Conservation (phyloP, 2,113 vertebrate species). For the Calypte anna region DNA sequence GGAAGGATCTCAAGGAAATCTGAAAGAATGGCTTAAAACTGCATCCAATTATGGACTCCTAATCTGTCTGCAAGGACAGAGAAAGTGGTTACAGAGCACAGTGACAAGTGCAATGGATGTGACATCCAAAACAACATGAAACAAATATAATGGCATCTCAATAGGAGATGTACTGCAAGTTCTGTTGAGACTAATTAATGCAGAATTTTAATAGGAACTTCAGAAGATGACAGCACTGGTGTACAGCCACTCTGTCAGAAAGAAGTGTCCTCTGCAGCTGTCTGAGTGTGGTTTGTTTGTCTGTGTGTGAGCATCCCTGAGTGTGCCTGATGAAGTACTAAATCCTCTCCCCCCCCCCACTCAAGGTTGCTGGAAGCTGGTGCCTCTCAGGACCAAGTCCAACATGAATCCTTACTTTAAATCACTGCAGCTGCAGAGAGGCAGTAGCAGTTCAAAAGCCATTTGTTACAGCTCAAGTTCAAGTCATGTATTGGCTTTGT, state of each 20-base stretch:
- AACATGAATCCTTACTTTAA: neutral
- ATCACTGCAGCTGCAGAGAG: neutral
- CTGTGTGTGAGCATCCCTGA: neutral
- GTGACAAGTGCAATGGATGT: neutral
- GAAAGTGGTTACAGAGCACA: neutral
- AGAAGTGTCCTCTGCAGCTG: fast-evolving
- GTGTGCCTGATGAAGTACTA: neutral
- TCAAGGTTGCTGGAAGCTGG: neutral
- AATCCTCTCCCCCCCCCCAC: neutral
- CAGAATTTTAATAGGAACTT: neutral
- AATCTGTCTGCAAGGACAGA: neutral
- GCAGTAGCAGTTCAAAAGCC: neutral
- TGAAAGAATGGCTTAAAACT: neutral
- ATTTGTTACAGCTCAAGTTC: neutral
- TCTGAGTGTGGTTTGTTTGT: fast-evolving
- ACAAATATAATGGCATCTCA: neutral
- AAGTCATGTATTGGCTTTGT: neutral
- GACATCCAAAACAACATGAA: neutral
- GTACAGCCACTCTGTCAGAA: neutral
- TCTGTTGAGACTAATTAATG: neutral
- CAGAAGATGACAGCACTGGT: neutral
- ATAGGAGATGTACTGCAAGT: neutral
- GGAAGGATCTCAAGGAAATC: neutral
- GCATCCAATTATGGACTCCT: neutral
- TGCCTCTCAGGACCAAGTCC: neutral